Percentiles rank a stretch among this genome's conserved stretches.
Evolutionary conservation across 2,113 vertebrate species (phyloP).

Genomic region (Entosphenus tridentatus): DNA sequence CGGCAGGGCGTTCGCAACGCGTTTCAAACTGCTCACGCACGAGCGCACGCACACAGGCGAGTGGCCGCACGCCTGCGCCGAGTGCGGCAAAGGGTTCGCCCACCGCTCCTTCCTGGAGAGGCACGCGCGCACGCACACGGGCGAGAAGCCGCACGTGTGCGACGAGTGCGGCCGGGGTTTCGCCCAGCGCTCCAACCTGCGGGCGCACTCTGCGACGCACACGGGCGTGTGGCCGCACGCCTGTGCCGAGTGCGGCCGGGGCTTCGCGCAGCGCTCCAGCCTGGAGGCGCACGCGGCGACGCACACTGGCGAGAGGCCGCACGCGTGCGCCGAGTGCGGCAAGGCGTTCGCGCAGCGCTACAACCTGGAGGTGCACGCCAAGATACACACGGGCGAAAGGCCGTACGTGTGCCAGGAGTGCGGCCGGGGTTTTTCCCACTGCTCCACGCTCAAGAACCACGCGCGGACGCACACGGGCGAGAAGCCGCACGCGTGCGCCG

Average conservation of each 20-base stretch:
- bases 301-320: conserved; percentile 18
- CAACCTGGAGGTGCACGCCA: conserved; percentile 2
- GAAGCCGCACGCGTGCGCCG: conserved; percentile 14
- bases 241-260: conserved; percentile 23
- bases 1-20: conserved; percentile 13
- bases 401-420: conserved; percentile 20
- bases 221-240: conserved; percentile 11
- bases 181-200: background rate
- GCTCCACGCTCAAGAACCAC: conserved; percentile 14
- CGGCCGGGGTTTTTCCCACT: conserved; percentile 16
- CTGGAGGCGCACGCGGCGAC: conserved; percentile 22
- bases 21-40: conserved; percentile 20
- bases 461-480: conserved; percentile 13
- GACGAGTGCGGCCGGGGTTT: conserved; percentile 1
- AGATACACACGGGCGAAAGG: conserved; percentile 9
- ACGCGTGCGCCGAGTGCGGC: conserved; percentile 1
- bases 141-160: background rate
- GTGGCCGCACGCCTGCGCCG: conserved; percentile 19
- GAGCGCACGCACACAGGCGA: conserved; percentile 22
- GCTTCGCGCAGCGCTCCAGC: conserved; percentile 22
- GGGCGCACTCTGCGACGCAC: background rate
- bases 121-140: conserved; percentile 4
- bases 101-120: conserved; percentile 18
- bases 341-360: background rate
- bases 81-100: conserved; percentile 26